These are phyloP conservation scores for Nemapogon koenigi DNA, from an alignment of 2,888 invertebrate species.

Conservation along the genomic window DNA sequence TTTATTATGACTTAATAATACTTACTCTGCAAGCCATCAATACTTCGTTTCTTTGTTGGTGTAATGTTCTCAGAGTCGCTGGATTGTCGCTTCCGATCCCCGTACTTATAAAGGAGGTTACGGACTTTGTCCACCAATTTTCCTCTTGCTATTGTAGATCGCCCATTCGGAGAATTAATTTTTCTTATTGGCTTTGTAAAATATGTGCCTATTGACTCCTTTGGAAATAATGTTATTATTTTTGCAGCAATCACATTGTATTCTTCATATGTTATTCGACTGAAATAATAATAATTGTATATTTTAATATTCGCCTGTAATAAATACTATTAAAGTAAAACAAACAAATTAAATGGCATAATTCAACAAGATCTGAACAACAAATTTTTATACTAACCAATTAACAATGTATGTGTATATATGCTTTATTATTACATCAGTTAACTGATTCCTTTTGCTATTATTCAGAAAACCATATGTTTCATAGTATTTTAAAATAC, in stretches of 20 bases:
- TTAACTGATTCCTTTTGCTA: conserved; percentile 10
- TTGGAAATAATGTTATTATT: conserved; percentile 11
- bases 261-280: conserved; percentile 11
- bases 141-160: conserved; percentile 10
- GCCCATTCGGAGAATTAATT: conserved; percentile 6
- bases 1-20: too few relatives aligned
- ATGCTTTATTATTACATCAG: conserved; percentile 11
- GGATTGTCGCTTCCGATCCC: conserved; percentile 5
- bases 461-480: conserved; percentile 8
- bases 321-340: too few relatives aligned
- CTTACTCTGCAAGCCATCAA: too few relatives aligned
- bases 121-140: conserved; percentile 10
- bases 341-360: too few relatives aligned
- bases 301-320: too few relatives aligned
- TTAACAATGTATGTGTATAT: conserved; percentile 11
- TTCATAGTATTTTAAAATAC: conserved; percentile 9
- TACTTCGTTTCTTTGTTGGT: too few relatives aligned
- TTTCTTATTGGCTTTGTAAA: conserved; percentile 10
- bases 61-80: too few relatives aligned
- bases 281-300: background rate
- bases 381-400: background rate
- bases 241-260: conserved; percentile 10
- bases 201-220: conserved; percentile 10
- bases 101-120: conserved; percentile 9
- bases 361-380: too few relatives aligned